Percentiles rank a stretch among this genome's conserved stretches.
These are phyloP conservation scores for Callyntrura guangdongensis DNA, from an alignment of 2,888 invertebrate species.

Conservation along the genomic window DNA sequence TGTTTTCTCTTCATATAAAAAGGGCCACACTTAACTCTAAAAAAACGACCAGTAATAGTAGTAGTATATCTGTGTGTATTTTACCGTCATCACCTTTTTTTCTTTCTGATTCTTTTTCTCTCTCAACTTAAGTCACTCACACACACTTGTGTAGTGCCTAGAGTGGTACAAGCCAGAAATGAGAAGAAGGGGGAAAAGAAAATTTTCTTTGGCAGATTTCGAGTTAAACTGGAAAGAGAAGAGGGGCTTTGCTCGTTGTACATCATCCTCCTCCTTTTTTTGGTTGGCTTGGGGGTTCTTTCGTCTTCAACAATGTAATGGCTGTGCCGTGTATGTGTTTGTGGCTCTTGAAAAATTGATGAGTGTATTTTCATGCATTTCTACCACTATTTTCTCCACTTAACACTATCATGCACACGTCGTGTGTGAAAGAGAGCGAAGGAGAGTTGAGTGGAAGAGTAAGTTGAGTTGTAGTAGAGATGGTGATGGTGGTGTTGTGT, in stretches of 20 bases:
- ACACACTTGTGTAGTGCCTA: slow-evolving; percentile 56
- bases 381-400: slow-evolving; percentile 63
- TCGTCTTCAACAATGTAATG: slow-evolving; percentile 24
- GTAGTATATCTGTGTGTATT: slow-evolving; percentile 57
- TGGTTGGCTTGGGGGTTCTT: slow-evolving; percentile 35
- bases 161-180: slow-evolving; percentile 61
- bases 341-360: slow-evolving; percentile 79
- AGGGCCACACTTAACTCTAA: slow-evolving; percentile 45
- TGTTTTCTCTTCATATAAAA: slow-evolving; percentile 62
- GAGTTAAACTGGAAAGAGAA: slow-evolving; percentile 62
- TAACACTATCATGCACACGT: slow-evolving; percentile 54
- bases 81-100: slow-evolving; percentile 63
- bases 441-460: slow-evolving; percentile 60
- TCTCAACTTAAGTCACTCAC: slow-evolving; percentile 62
- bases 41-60: slow-evolving; percentile 18
- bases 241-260: not conserved
- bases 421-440: slow-evolving; percentile 5
- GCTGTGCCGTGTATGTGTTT: slow-evolving; percentile 1
- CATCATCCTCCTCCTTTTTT: slow-evolving; percentile 47
- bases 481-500: too few relatives aligned
- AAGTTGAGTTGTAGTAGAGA: slow-evolving; percentile 44
- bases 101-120: slow-evolving; percentile 5
- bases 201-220: slow-evolving; percentile 63
- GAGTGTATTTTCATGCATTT: slow-evolving; percentile 78
- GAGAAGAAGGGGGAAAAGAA: slow-evolving; percentile 33